Evolutionary conservation across 30 jellyfish, hydroid and myxozoan genomes (phyloP), one percentile per base, ranked within the genome.

Genomic region (Cassiopea andromeda): DNA sequence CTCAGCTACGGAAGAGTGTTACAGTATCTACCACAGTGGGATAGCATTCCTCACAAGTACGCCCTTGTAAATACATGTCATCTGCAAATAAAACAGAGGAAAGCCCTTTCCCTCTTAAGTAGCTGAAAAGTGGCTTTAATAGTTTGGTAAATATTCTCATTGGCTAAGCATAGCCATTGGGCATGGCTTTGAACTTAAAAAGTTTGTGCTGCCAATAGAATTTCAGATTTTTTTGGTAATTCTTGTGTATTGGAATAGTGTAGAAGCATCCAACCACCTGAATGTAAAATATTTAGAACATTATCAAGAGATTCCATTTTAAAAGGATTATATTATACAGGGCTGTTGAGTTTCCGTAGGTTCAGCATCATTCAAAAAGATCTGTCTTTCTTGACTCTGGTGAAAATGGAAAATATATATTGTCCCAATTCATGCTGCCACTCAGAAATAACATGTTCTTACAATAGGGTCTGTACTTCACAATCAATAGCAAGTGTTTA

Each of bases 301-400:
- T 68, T 48, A 61, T 47, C 73, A 44, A 88, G 49, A 17, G 96
- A 48, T 60, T 79, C 91, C 96, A 88, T 88, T 88, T 88, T 88
- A 71, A 88, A 67, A 81, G 54, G 91, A 46, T 44, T 60, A 66
- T 87, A 75, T 75, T 77, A 58, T 14, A 87, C 91, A 46, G 64
- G 38, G 15, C 7, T 60, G 69, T 75, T 87, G 17, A 87, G 58
- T 69, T 66, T 47, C 54, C 58, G 76, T 7, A 87, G 78, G 54
- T 87, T 87, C 27, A 87, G 48, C 75, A 87, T 87, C 94, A 87
- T 17, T 47, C 94, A 66, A 78, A 44, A 46, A 16, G 85, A 64
- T 57, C 94, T 91, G 66, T 78, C 84, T 60, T 87, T 77, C 59
- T 87, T 87, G 38, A 84, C 70, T 47, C 91, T 67, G n/a, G 82